Base-by-base conservation (phyloP, 1,140 invertebrate genomes). In the Pogonognathellus flavescens region DNA sequence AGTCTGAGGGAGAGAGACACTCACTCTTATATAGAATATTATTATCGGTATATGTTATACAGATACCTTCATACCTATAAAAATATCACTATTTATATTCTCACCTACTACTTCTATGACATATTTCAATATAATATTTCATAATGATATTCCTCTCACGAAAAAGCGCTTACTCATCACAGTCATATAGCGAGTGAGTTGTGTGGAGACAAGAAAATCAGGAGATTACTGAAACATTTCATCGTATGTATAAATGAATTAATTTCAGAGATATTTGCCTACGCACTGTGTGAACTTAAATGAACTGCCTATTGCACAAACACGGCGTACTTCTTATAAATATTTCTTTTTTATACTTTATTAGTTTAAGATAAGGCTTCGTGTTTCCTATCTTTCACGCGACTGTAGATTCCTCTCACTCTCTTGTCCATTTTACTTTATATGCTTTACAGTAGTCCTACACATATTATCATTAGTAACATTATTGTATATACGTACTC, bases 141-240 rank as follows among this genome's bases (percentile, higher is more conserved):
- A n/a, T n/a, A 76, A 76, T 49, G 13, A 50, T 76, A 76, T 76
- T 76, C 70, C 31, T 76, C 49, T 50, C 70, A 66, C 20, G 62
- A 66, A 66, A 20, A 66, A 66, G 20, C 70, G 49, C 70, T 76
- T 76, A 76, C 70, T 76, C 70, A 76, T 76, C 70, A 76, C 31
- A 41, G 31, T 6, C 31, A 41, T 41, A 41, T 41, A 41, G n/a
- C 16, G 25, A 76, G 62, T 14, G 20, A 13, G 8, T 76, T 14
- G 20, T 25, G 8, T 76, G 70, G 70, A 76, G 70, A 76, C 70
- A 76, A 76, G 70, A 76, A 76, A 76, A 76, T 76, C 70, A 76
- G 49, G 70, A 76, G 70, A 76, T 76, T 76, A 41, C 31, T 41
- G n/a, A n/a, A n/a, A n/a, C n/a, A 41, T 41, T 41, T 49, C 41